phyloP scores from a whole-genome alignment of 2,113 vertebrate genomes.

The Delphinapterus leucas region DNA sequence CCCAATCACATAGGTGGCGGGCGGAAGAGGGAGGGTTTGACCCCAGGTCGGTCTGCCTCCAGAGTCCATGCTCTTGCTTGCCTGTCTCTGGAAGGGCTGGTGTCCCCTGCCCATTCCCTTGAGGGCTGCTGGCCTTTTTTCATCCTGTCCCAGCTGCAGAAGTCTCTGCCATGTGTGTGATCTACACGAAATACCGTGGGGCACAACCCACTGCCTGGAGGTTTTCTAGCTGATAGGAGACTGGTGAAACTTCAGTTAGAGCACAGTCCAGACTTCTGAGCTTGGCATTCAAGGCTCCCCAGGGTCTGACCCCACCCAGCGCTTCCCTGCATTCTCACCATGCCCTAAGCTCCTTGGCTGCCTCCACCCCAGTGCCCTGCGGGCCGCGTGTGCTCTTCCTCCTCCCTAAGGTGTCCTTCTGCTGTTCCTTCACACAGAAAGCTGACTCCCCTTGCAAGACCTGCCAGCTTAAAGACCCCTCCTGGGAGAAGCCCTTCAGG shows the following conservation, averaged over 20 bases:
- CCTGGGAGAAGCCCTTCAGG: constrained; percentile 29
- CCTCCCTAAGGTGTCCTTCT: not conserved
- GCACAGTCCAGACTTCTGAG: not conserved
- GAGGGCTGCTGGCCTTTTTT: not conserved
- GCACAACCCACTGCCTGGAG: not conserved
- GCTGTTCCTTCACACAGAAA: not conserved
- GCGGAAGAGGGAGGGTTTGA: not conserved
- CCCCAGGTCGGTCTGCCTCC: not conserved
- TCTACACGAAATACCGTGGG: not conserved
- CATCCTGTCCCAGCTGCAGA: not conserved
- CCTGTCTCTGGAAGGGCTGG: not conserved
- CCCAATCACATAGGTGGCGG: not conserved
- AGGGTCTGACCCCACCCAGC: not conserved
- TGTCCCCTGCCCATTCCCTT: not conserved
- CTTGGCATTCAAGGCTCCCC: not conserved
- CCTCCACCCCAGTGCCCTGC: not conserved
- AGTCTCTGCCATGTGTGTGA: not conserved
- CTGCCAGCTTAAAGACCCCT: constrained; percentile 78
- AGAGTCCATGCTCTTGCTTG: not conserved
- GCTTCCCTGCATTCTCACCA: not conserved
- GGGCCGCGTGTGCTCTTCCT: not conserved
- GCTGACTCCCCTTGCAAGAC: not conserved
- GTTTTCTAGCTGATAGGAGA: not conserved
- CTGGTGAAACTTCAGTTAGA: not conserved
- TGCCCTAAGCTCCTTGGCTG: not conserved